Percentiles rank a stretch among this genome's conserved stretches.
Conservation (phyloP, 2,888 invertebrate species). For the Nysson spinosus region DNA sequence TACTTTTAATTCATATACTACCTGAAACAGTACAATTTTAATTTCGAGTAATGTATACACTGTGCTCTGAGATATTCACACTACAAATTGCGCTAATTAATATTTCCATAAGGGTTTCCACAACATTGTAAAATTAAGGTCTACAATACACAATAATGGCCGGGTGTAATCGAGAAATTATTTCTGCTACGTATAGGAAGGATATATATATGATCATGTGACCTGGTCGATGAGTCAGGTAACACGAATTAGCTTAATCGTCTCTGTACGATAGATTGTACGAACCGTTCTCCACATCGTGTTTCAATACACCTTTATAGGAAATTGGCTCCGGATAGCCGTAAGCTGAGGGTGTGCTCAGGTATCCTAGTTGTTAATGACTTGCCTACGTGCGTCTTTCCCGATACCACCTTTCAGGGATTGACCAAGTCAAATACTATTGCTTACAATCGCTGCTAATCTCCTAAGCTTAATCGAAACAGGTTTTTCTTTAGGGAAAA, state of each 20-base stretch:
- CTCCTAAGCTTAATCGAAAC: conserved; percentile 18
- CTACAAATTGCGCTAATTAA: too few species aligned
- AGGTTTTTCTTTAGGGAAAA: not conserved
- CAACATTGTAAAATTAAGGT: too few species aligned
- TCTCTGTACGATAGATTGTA: conserved; percentile 22
- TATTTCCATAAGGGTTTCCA: too few species aligned
- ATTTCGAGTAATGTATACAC: too few species aligned
- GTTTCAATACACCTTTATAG: conserved; percentile 10
- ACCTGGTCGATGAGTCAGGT: conserved; percentile 21
- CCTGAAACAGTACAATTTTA: too few species aligned
- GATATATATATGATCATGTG: conserved; percentile 16
- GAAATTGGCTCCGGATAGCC: conserved; percentile 38
- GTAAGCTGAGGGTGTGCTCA: conserved; percentile 9
- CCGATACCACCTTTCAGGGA: conserved; percentile 18
- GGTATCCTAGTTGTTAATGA: conserved; percentile 38
- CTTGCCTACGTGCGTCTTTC: conserved; percentile 28
- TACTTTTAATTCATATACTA: too few species aligned
- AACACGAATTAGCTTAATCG: conserved; percentile 45
- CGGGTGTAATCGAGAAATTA: too few species aligned
- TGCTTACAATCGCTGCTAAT: conserved; percentile 15
- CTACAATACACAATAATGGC: too few species aligned
- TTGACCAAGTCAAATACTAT: conserved; percentile 5
- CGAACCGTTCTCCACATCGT: conserved; percentile 28
- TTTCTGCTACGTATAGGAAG: too few species aligned
- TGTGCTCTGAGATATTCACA: too few species aligned